Conservation (phyloP, 1,140 invertebrate genomes). For the Cydia strobilella region DNA sequence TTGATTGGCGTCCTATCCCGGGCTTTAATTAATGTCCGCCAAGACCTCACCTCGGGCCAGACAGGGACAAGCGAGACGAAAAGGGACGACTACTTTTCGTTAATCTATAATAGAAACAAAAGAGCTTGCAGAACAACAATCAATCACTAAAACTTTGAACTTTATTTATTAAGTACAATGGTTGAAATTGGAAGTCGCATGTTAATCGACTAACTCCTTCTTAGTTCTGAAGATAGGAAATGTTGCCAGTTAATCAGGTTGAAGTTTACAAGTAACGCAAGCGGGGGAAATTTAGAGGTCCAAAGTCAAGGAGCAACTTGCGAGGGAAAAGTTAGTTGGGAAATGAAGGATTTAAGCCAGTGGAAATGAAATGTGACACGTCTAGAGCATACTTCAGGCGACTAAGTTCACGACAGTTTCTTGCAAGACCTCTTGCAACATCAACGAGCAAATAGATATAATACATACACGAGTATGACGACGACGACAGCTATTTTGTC, state of each 20-base stretch:
- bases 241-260: constrained; percentile 71
- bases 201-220: neutral
- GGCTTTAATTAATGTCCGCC: constrained; percentile 74
- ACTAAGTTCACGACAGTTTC: neutral
- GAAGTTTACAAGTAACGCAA: constrained; percentile 53
- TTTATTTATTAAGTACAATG: neutral
- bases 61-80: constrained; percentile 49
- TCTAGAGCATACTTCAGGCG: neutral
- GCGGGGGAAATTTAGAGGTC: constrained; percentile 51
- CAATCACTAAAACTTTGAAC: constrained; percentile 7
- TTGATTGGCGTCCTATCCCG: constrained; percentile 75
- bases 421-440: neutral
- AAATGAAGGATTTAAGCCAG: constrained; percentile 27
- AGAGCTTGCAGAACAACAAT: neutral
- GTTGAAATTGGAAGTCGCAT: constrained; percentile 1
- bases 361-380: neutral
- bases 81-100: constrained; percentile 39
- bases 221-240: constrained; percentile 35
- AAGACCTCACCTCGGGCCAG: constrained; percentile 54
- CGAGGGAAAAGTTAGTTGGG: constrained; percentile 26
- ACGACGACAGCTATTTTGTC: no score
- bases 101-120: neutral
- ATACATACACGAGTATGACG: neutral
- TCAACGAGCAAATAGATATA: neutral
- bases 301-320: constrained; percentile 43